Base-by-base conservation (phyloP, 2,888 invertebrate species). In the Ormyrus thymus region DNA sequence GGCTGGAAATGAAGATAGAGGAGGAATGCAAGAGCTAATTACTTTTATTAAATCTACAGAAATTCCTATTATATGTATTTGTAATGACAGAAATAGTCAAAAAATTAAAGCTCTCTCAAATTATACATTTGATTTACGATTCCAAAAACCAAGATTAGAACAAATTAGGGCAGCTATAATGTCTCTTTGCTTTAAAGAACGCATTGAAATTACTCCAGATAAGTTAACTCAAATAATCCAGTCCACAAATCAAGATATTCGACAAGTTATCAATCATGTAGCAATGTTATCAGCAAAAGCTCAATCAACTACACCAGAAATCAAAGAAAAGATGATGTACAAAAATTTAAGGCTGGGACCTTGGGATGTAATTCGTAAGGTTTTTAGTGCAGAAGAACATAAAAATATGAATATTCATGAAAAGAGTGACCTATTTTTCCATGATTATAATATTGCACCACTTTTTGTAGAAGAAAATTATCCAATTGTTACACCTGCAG, bases 381-480 rank as follows among this genome's bases (percentile, higher is more conserved):
- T 98, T 11, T 98, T 99, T 89, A 94, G 94, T 0, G 92, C 93
- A 50, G 93, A 94, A 65, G 95, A 96, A 69, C 96, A 96, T 86
- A 94, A 94, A 87, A 92, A 89, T 0, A 96, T 96, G 96, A 92
- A 91, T 53, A 91, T 97, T 7, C 91, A 93, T 82, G 97, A 98
- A 87, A 97, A 95, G 89, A 94, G 95, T 76, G 96, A 96, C 88
- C 91, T 99, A 75, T 99, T 99, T 91, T 99, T 99, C 91, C 95
- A 97, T 86, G 99, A 99, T 92, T 99, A 99, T 91, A 97, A 95
- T 86, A 93, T 99, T 82, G 95, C 95, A n/a, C 97, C 98, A 1
- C 92, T 99, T 11, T 99, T 99, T 91, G 97, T 99, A 0, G 98
- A 99, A 86, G 99, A 99, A 90, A 99, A 99, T 91, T 99, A 99